A percentile compares a stretch with the other conserved stretches of the same genome.
Evolutionary conservation across 2,797 vertebrate genomes (phyloP).

Genomic region (Myoxocephalus aenaeus): DNA sequence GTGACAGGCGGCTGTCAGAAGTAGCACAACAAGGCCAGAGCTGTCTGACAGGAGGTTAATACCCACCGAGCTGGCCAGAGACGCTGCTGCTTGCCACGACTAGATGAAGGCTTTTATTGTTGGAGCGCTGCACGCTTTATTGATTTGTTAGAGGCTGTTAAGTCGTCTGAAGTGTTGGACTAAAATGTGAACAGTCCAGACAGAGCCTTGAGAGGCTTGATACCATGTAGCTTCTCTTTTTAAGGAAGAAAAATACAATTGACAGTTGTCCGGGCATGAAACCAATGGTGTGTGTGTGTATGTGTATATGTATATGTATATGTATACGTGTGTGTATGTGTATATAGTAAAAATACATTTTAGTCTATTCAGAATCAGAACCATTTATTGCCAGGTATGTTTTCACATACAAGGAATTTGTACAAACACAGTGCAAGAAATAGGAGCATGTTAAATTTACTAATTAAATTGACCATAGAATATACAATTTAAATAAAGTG

Average conservation of each 20-base stretch:
- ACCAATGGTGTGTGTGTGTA: background rate
- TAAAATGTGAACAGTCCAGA: background rate
- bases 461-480: too few relatives aligned
- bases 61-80: conserved; percentile 11
- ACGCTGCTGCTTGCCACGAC: background rate
- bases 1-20: conserved; percentile 57
- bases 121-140: background rate
- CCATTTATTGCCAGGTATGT: too few relatives aligned
- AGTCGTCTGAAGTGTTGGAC: background rate
- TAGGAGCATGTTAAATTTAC: too few relatives aligned
- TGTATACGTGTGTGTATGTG: too few relatives aligned
- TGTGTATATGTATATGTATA: too few relatives aligned
- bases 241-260: background rate
- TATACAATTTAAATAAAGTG: too few relatives aligned
- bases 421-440: too few relatives aligned
- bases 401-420: too few relatives aligned
- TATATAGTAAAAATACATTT: background rate
- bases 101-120: background rate
- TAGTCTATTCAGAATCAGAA: background rate
- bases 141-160: background rate
- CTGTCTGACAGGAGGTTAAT: conserved; percentile 25
- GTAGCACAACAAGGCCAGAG: conserved; percentile 54
- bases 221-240: background rate
- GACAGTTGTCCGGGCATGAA: background rate
- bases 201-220: background rate